Evolutionary conservation across 1,140 invertebrate genomes (phyloP).

Genomic region (Diprion similis): DNA sequence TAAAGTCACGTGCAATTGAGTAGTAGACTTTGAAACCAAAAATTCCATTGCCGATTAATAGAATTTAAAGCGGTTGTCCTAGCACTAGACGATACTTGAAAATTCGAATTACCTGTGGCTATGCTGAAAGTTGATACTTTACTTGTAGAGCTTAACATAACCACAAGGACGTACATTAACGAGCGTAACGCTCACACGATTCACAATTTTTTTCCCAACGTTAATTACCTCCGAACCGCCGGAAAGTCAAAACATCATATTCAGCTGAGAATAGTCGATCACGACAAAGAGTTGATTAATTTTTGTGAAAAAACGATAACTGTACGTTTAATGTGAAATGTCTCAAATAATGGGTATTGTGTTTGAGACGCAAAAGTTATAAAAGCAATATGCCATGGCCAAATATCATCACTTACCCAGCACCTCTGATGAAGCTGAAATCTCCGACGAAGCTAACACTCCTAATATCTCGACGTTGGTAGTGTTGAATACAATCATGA

Average conservation of each 20-base stretch:
- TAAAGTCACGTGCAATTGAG: conserved; percentile 27
- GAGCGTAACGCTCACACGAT: conserved; percentile 27
- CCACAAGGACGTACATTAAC: conserved; percentile 32
- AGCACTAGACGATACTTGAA: conserved; percentile 18
- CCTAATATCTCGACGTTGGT: no score
- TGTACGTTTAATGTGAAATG: conserved; percentile 28
- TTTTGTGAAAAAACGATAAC: conserved; percentile 38
- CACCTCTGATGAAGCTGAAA: conserved; percentile 16
- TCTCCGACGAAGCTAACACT: conserved; percentile 25
- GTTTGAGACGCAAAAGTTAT: not conserved
- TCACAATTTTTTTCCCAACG: conserved; percentile 34
- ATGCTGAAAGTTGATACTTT: conserved; percentile 38
- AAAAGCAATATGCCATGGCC: no score
- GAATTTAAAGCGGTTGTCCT: conserved; percentile 26
- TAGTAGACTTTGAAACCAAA: conserved; percentile 21
- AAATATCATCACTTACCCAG: conserved; percentile 9
- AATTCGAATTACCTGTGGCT: conserved; percentile 28
- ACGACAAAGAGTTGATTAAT: conserved; percentile 26
- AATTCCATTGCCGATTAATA: conserved; percentile 26
- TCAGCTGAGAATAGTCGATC: conserved; percentile 30
- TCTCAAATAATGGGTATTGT: conserved; percentile 21
- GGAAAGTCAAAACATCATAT: conserved; percentile 21
- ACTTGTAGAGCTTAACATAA: conserved; percentile 37
- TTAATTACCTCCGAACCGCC: conserved; percentile 28
- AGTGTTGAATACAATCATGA: no score